A percentile compares a stretch with the other conserved stretches of the same genome.
These are phyloP conservation scores for Halyomorpha halys DNA, from an alignment of 1,140 invertebrate species.

Conservation along the genomic window DNA sequence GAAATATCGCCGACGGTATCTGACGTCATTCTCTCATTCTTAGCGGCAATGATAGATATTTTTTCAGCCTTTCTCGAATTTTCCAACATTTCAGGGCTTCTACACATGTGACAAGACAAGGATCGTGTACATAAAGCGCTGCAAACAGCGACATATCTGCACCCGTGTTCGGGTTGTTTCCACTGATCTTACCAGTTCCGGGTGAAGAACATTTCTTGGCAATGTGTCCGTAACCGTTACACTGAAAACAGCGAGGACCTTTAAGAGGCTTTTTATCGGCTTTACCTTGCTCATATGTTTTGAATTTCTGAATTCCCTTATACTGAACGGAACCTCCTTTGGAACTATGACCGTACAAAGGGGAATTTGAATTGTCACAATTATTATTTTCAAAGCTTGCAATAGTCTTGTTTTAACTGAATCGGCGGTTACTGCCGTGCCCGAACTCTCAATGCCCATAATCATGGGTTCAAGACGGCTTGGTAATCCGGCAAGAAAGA, in stretches of 20 bases:
- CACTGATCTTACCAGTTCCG: no score
- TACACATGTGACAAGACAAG: neutral
- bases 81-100: neutral
- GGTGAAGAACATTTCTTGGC: no score
- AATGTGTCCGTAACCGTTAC: no score
- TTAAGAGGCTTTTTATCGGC: neutral
- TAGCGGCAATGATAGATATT: neutral
- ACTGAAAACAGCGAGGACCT: no score
- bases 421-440: conserved; percentile 28
- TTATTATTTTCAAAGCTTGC: conserved; percentile 28
- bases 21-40: neutral
- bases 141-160: no score
- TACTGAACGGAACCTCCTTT: neutral
- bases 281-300: neutral
- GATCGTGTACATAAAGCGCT: no score
- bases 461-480: conserved; percentile 37
- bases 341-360: neutral
- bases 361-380: neutral
- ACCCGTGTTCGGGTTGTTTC: no score
- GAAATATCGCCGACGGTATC: neutral
- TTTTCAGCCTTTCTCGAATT: neutral
- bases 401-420: conserved; percentile 33
- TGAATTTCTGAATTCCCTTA: neutral
- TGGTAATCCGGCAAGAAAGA: conserved; percentile 35
- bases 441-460: no score